A percentile compares a stretch with the other conserved stretches of the same genome.
phyloP scores from a whole-genome alignment of 2,888 invertebrate species.

The Rhagonycha lutea region DNA sequence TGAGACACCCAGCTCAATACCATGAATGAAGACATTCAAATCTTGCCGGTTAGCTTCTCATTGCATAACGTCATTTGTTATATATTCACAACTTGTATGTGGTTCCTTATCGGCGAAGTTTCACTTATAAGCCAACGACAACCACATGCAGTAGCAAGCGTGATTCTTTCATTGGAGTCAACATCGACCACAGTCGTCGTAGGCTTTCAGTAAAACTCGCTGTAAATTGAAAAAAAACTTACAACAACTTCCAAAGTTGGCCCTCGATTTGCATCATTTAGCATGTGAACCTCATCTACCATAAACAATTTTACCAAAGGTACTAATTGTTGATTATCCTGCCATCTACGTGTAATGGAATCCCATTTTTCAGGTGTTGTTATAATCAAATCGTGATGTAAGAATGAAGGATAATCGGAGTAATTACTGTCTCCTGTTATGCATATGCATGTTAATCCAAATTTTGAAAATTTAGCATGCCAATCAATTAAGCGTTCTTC shows the following conservation, averaged over 20 bases:
- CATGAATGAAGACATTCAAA: no score
- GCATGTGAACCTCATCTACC: slow-evolving; percentile 78
- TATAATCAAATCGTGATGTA: slow-evolving; percentile 65
- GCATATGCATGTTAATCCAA: slow-evolving; percentile 68
- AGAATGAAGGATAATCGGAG: slow-evolving; percentile 59
- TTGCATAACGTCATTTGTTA: no score
- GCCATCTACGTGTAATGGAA: slow-evolving; percentile 75
- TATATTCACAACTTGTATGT: no score
- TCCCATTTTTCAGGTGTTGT: slow-evolving; percentile 90
- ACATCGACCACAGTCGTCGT: no score
- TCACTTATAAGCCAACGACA: no score
- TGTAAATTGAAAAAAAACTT: slow-evolving; percentile 39
- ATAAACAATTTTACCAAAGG: slow-evolving; percentile 68
- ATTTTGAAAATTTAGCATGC: slow-evolving; percentile 67
- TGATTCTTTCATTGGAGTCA: no score
- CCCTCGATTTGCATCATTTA: slow-evolving; percentile 73
- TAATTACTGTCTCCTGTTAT: slow-evolving; percentile 78
- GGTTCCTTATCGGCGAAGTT: no score
- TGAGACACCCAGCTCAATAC: no score
- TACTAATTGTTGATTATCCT: slow-evolving; percentile 66
- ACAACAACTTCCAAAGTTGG: slow-evolving; percentile 80
- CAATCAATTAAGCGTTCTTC: slow-evolving; percentile 74
- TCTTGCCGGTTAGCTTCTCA: no score
- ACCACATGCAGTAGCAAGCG: no score
- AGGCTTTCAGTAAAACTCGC: no score